Percentiles rank a stretch among this genome's conserved stretches.
These are phyloP conservation scores for Caerostris extrusa DNA, from an alignment of 1,140 invertebrate species.

Conservation along the genomic window DNA sequence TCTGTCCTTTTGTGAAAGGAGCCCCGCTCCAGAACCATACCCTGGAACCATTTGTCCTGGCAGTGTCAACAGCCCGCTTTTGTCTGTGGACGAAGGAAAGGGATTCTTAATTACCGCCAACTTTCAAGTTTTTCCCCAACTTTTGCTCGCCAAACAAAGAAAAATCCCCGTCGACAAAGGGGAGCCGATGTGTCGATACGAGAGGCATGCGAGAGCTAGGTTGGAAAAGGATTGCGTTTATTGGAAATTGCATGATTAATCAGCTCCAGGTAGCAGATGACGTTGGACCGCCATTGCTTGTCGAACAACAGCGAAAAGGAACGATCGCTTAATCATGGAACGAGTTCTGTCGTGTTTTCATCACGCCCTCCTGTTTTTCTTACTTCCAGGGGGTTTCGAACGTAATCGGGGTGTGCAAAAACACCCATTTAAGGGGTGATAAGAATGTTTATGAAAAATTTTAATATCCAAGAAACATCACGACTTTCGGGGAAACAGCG, in stretches of 20 bases:
- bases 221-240: conserved; percentile 44
- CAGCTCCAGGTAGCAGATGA: conserved; percentile 72
- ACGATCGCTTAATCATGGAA: conserved; percentile 46
- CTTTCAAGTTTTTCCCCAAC: conserved; percentile 52
- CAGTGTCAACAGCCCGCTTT: conserved; percentile 63
- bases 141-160: conserved; percentile 45
- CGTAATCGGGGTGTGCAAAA: conserved; percentile 11
- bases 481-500: background rate
- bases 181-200: conserved; percentile 42
- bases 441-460: conserved; percentile 33
- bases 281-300: conserved; percentile 24
- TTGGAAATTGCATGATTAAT: conserved; percentile 73
- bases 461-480: background rate
- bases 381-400: background rate
- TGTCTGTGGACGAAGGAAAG: conserved; percentile 19
- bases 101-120: conserved; percentile 50
- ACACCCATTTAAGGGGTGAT: background rate
- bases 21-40: conserved; percentile 29
- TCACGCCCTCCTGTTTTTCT: conserved; percentile 5
- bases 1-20: conserved; percentile 64
- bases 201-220: background rate
- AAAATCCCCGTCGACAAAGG: conserved; percentile 39
- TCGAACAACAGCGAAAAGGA: conserved; percentile 53
- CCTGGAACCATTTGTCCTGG: conserved; percentile 61
- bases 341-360: conserved; percentile 46